phyloP scores from a whole-genome alignment of 1,140 invertebrate genomes.

The Drosophila funebris region DNA sequence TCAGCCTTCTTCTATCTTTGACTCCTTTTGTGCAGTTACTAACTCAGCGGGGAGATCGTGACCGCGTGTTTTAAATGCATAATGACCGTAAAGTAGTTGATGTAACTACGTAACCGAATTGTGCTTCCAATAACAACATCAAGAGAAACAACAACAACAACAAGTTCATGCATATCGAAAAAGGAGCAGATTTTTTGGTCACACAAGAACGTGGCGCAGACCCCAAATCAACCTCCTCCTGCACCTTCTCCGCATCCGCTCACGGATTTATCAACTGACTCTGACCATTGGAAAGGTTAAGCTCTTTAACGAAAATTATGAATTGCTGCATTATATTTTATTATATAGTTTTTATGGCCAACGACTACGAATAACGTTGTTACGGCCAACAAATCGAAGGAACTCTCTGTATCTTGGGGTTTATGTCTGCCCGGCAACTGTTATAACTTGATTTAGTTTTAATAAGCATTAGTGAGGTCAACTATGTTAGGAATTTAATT shows the following conservation, averaged over 20 bases:
- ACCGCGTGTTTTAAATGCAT: slow-evolving; percentile 84
- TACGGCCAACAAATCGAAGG: not conserved
- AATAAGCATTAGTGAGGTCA: slow-evolving; percentile 71
- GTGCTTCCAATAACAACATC: slow-evolving; percentile 52
- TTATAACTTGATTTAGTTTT: slow-evolving; percentile 81
- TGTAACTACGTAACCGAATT: slow-evolving; percentile 66
- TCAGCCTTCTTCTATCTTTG: slow-evolving; percentile 11
- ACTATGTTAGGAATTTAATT: slow-evolving; percentile 41
- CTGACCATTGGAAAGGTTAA: slow-evolving; percentile 36
- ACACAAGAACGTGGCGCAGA: slow-evolving; percentile 48
- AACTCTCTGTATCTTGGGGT: not conserved
- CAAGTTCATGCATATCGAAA: slow-evolving; percentile 66
- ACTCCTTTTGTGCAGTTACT: slow-evolving; percentile 69
- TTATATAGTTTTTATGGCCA: slow-evolving; percentile 71
- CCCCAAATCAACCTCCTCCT: not conserved
- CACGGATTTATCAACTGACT: not conserved
- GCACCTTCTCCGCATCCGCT: not conserved
- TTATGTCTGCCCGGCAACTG: slow-evolving; percentile 63
- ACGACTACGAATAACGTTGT: slow-evolving; percentile 22
- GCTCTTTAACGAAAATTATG: slow-evolving; percentile 78
- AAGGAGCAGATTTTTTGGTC: slow-evolving; percentile 61
- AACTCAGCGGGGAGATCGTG: slow-evolving; percentile 82
- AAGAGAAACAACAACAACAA: slow-evolving; percentile 43
- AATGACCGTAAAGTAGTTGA: slow-evolving; percentile 83
- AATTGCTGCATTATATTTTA: slow-evolving; percentile 82